These are phyloP conservation scores for Orthosia cruda DNA, from an alignment of 2,888 invertebrate species.

Conservation along the genomic window DNA sequence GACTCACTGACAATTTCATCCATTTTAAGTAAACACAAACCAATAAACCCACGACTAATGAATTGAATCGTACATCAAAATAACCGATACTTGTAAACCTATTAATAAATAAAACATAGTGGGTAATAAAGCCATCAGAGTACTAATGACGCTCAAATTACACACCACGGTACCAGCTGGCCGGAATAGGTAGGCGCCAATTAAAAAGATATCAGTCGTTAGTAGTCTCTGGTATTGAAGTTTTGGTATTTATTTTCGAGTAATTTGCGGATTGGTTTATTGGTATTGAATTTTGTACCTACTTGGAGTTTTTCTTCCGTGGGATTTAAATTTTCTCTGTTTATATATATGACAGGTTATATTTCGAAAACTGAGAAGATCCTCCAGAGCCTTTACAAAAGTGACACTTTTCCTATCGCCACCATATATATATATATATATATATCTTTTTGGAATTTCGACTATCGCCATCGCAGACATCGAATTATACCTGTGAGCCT, in stretches of 20 bases:
- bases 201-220: constrained; percentile 72
- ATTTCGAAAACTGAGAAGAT: not conserved
- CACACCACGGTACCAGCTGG: constrained; percentile 70
- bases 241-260: constrained; percentile 31
- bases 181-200: constrained; percentile 59
- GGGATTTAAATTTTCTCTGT: not conserved
- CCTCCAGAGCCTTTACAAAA: too few relatives aligned
- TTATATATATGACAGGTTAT: not conserved
- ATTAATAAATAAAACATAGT: constrained; percentile 67
- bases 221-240: constrained; percentile 29
- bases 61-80: constrained; percentile 47
- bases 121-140: constrained; percentile 69
- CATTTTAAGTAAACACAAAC: not conserved
- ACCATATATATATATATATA: too few relatives aligned
- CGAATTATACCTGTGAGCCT: too few relatives aligned
- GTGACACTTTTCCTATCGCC: too few relatives aligned
- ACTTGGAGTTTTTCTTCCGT: not conserved
- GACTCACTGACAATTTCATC: too few relatives aligned
- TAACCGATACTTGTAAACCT: constrained; percentile 42
- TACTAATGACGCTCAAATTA: constrained; percentile 74
- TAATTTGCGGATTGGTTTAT: constrained; percentile 37
- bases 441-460: too few relatives aligned
- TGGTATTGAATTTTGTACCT: not conserved
- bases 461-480: too few relatives aligned
- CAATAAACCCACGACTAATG: constrained; percentile 29